phyloP scores from a whole-genome alignment of 2,113 vertebrate species.

The Mandrillus leucophaeus region DNA sequence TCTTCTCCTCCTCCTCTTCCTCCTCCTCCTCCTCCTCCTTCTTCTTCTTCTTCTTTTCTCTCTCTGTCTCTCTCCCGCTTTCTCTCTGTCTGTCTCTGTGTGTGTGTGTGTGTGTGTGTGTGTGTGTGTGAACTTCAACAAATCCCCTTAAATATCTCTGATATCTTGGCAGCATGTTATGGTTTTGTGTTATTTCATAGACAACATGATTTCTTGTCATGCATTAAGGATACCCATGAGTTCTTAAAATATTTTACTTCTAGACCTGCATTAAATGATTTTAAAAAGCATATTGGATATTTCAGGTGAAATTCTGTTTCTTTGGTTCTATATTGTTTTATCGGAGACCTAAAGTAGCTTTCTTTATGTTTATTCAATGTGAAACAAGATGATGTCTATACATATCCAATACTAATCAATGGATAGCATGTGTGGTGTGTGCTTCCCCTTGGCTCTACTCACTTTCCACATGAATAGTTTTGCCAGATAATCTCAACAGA shows the following conservation, averaged over 20 bases:
- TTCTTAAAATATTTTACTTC: neutral
- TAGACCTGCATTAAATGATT: neutral
- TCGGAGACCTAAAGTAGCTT: neutral
- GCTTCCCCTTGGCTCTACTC: neutral
- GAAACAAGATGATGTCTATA: neutral
- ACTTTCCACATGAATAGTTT: neutral
- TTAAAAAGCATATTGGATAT: neutral
- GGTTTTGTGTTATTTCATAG: neutral
- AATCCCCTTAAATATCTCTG: neutral
- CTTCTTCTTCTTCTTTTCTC: accelerated
- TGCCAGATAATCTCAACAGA: neutral
- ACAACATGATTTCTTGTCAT: neutral
- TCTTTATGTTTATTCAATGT: slow-evolving; percentile 17
- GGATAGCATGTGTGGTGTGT: neutral
- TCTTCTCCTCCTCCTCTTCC: too few relatives aligned
- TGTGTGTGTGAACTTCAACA: neutral
- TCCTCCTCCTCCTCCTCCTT: too few relatives aligned
- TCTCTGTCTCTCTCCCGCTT: too few relatives aligned
- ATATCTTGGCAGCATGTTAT: neutral
- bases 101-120: neutral
- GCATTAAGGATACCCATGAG: neutral
- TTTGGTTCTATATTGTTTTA: neutral
- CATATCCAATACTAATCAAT: neutral
- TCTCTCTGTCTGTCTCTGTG: neutral
- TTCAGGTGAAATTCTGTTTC: neutral